Percentiles rank a stretch among this genome's conserved stretches.
Evolutionary conservation across 2,113 vertebrate genomes (phyloP).

Genomic region (Chaetodon auriga): DNA sequence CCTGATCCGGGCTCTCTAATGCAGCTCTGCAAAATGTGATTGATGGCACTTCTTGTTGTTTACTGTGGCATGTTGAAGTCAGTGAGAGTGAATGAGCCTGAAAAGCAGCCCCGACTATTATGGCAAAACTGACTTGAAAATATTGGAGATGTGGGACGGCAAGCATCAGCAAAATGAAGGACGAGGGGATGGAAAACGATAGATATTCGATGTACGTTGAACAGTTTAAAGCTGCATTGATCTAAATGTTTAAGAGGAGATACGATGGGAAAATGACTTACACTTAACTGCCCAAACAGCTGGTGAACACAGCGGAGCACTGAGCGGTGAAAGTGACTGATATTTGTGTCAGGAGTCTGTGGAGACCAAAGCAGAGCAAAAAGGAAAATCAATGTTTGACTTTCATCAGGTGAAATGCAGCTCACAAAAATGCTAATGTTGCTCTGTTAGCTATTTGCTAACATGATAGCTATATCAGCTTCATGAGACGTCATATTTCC

Average conservation of each 20-base stretch:
- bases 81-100: conserved; percentile 11
- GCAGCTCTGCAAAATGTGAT: conserved; percentile 43
- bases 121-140: not conserved
- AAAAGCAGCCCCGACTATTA: not conserved
- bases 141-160: not conserved
- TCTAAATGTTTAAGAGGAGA: too few relatives aligned
- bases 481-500: too few relatives aligned
- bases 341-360: not conserved
- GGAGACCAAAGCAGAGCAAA: not conserved
- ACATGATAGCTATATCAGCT: too few relatives aligned
- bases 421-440: too few relatives aligned
- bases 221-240: too few relatives aligned
- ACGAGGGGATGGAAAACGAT: not conserved
- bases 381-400: not conserved
- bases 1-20: conserved; percentile 27
- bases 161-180: not conserved
- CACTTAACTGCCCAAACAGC: too few relatives aligned
- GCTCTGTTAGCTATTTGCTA: too few relatives aligned
- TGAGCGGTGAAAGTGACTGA: too few relatives aligned
- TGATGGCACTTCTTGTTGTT: conserved; percentile 31
- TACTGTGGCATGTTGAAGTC: conserved; percentile 13
- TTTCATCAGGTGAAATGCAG: too few relatives aligned
- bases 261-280: too few relatives aligned
- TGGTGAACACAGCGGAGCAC: not conserved
- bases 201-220: not conserved